Base-by-base conservation (phyloP, 2,113 vertebrate genomes). In the Sarotherodon lohbergeri region DNA sequence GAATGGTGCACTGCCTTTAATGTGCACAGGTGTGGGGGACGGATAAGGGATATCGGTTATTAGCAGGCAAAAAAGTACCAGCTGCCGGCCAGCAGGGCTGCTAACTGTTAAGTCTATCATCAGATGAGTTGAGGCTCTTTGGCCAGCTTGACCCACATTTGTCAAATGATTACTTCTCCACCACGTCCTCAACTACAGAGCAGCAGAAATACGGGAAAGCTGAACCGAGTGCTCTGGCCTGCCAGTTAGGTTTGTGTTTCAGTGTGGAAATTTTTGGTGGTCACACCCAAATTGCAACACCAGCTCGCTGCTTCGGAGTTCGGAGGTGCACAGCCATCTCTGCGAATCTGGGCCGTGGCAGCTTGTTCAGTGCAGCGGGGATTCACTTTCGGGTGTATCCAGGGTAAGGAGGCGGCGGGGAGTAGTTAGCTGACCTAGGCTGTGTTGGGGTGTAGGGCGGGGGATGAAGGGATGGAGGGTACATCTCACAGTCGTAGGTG, bases 381-480 rank as follows among this genome's bases (percentile, higher is more conserved):
- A 73, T 48, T 95, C 92, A 97, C 93, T 98, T 99, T 86, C 95
- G 95, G 86, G 95, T 94, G 90, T 93, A 97, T 61, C 97, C 98
- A 2, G 98, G 97, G 59, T 98, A 98, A 1, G 98, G 98, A 89
- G 98, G 98, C 3, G 97, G 97, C 2, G 97, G 96, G 4, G 97
- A 97, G 89, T 94, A 96, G 86, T 93, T 97, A 11, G 93, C 91
- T 0, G 95, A 93, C 59, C 90, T 85, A 82, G 96, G 95, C 80
- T 96, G 96, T 3, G 96, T 93, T 0, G 97, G 95, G 3, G 97
- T 98, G 80, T 98, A 99, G 1, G 97, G 97, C 10, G 98, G 98
- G 4, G 97, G 98, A 82, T 96, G 93, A 22, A 97, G 94, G 16
- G 94, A 86, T 14, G 95, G 78, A 22, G 96, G 94, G 48, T 97